A percentile compares a stretch with the other conserved stretches of the same genome.
Evolutionary conservation across 2,113 vertebrate genomes (phyloP).

Genomic region (mouse (Mus musculus)): GRCm39 chr2:58276001-58276500

Average conservation of each 20-base stretch:
- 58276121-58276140: slow-evolving; percentile 25
- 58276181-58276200: background rate
- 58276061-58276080: background rate
- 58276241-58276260: slow-evolving; percentile 14
- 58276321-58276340: background rate
- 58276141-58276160: slow-evolving; percentile 42
- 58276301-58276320: background rate
- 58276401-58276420: background rate
- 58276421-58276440: background rate
- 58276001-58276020: background rate
- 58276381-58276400: background rate
- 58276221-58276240: background rate
- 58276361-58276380: background rate
- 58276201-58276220: slow-evolving; percentile 24
- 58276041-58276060: slow-evolving; percentile 17
- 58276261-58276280: slow-evolving; percentile 18
- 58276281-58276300: background rate
- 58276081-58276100: background rate
- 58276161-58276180: slow-evolving; percentile 18
- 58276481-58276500: background rate
- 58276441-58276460: background rate
- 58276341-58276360: slow-evolving; percentile 2
- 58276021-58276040: background rate
- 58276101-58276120: background rate
- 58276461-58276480: background rate